Evolutionary conservation across 2,113 vertebrate species (phyloP).

Genomic region (Crotalus viridis): DNA sequence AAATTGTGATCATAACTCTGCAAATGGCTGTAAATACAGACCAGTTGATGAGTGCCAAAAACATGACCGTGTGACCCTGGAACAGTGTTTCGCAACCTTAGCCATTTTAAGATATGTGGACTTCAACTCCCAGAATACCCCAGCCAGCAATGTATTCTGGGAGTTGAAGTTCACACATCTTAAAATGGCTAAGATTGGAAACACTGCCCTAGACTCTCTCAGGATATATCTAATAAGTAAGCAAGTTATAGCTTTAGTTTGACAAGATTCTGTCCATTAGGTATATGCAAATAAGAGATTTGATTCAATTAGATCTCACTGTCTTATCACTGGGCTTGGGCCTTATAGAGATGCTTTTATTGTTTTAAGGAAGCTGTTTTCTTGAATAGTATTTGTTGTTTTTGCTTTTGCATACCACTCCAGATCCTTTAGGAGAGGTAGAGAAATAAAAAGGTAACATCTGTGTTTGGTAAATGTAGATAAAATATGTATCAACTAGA

Average conservation of each 20-base stretch:
- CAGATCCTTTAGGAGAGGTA: background rate
- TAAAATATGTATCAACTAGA: background rate
- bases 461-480: background rate
- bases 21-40: background rate
- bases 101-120: background rate
- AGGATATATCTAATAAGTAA: background rate
- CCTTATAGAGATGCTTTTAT: background rate
- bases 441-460: background rate
- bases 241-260: background rate
- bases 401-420: background rate
- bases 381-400: background rate
- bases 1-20: background rate
- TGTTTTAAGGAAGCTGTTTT: background rate
- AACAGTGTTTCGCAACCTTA: no score
- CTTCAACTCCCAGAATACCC: background rate
- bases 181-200: background rate
- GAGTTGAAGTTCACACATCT: background rate
- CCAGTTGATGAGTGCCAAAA: background rate
- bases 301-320: background rate
- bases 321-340: background rate
- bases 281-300: background rate
- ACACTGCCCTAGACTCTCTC: background rate
- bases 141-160: background rate
- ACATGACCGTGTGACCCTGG: background rate
- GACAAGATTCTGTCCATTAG: background rate